Evolutionary conservation across 2,888 invertebrate species (phyloP).

Genomic region (Heliconius cydno): DNA sequence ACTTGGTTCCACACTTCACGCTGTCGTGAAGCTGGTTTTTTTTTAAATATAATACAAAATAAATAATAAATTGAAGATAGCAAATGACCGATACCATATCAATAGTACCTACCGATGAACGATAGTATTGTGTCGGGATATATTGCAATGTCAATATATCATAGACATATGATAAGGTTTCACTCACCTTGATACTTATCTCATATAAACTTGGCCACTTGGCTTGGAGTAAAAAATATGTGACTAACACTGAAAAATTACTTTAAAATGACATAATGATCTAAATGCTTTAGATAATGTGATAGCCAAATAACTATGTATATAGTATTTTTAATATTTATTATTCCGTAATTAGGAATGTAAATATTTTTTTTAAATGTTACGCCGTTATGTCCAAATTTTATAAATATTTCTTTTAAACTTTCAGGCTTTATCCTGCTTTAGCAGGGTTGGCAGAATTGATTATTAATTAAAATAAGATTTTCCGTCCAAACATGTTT

Average conservation of each 20-base stretch:
- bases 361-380: too few relatives aligned
- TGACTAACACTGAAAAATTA: slow-evolving; percentile 27
- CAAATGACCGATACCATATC: slow-evolving; percentile 38
- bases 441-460: too few relatives aligned
- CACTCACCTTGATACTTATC: slow-evolving; percentile 34
- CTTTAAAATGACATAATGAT: slow-evolving; percentile 16
- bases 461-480: too few relatives aligned
- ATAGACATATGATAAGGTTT: slow-evolving; percentile 42
- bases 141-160: slow-evolving; percentile 50
- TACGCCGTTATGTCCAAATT: too few relatives aligned
- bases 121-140: slow-evolving; percentile 37
- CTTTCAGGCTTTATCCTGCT: background rate
- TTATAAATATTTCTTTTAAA: too few relatives aligned
- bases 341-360: too few relatives aligned
- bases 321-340: background rate
- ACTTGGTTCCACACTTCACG: too few relatives aligned
- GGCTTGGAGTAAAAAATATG: background rate
- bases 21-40: background rate
- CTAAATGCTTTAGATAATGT: slow-evolving; percentile 10
- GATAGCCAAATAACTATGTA: background rate
- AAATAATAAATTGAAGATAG: slow-evolving; percentile 1
- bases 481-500: too few relatives aligned
- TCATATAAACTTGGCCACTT: slow-evolving; percentile 20
- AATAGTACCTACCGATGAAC: slow-evolving; percentile 28
- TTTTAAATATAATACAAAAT: background rate